A percentile compares a stretch with the other conserved stretches of the same genome.
phyloP scores from a whole-genome alignment of 2,797 vertebrate species.

The Lateolabrax maculatus region DNA sequence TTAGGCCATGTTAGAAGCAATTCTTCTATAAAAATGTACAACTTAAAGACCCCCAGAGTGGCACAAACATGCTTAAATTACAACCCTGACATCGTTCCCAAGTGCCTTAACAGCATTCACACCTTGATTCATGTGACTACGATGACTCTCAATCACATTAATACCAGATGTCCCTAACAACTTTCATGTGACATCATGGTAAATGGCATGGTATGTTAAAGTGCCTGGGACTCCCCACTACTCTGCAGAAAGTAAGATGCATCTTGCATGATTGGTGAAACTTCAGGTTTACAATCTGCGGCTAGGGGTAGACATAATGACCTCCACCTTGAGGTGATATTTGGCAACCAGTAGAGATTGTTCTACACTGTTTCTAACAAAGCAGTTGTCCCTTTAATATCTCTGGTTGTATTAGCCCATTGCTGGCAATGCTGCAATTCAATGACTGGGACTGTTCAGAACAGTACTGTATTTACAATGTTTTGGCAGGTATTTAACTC shows the following conservation, averaged over 20 bases:
- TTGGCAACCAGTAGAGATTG: background rate
- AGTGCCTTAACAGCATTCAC: background rate
- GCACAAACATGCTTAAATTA: background rate
- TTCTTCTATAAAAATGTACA: too few species aligned
- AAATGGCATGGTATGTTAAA: background rate
- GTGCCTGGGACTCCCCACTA: background rate
- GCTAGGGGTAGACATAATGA: background rate
- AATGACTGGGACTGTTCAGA: background rate
- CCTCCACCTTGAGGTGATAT: background rate
- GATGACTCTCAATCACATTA: background rate
- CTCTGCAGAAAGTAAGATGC: background rate
- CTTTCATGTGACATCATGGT: background rate
- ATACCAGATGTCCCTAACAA: background rate
- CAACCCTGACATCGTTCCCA: background rate
- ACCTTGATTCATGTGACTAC: background rate
- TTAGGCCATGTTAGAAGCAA: background rate
- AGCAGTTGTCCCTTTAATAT: background rate
- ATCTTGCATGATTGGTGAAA: background rate
- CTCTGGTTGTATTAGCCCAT: background rate
- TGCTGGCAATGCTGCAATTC: background rate
- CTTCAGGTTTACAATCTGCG: background rate
- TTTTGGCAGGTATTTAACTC: background rate
- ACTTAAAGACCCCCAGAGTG: background rate
- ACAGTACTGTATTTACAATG: background rate
- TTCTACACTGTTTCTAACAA: background rate